A percentile compares a stretch with the other conserved stretches of the same genome.
phyloP scores from a whole-genome alignment of 2,797 vertebrate species.

The Argentina silus region DNA sequence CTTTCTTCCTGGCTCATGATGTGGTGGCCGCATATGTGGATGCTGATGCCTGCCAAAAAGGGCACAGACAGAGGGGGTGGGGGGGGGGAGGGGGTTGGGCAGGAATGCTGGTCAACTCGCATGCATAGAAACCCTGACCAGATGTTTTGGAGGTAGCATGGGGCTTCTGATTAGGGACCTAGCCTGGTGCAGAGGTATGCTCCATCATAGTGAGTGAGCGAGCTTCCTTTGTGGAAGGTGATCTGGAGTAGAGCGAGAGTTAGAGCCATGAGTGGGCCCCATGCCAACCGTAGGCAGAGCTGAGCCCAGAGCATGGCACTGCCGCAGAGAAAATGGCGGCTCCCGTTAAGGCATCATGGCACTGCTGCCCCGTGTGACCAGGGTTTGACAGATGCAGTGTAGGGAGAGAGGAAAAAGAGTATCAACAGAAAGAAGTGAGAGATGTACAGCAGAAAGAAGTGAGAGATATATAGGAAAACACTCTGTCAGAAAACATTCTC shows the following conservation, averaged over 20 bases:
- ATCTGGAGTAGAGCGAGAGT: slow-evolving; percentile 68
- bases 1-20: slow-evolving; percentile 70
- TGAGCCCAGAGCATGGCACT: slow-evolving; percentile 71
- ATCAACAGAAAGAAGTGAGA: slow-evolving; percentile 35
- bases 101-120: slow-evolving; percentile 55
- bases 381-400: slow-evolving; percentile 54
- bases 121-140: slow-evolving; percentile 65
- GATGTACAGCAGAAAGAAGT: slow-evolving; percentile 29
- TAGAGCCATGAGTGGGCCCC: slow-evolving; percentile 68
- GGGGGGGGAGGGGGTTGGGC: slow-evolving; percentile 47
- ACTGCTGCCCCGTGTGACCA: slow-evolving; percentile 54
- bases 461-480: slow-evolving; percentile 27
- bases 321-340: slow-evolving; percentile 76
- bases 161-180: slow-evolving; percentile 27
- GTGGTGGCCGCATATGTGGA: slow-evolving; percentile 71
- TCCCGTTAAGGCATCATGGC: slow-evolving; percentile 57
- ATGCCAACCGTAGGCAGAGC: slow-evolving; percentile 76
- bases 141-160: slow-evolving; percentile 59
- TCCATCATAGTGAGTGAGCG: slow-evolving; percentile 10
- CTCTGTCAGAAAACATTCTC: neutral
- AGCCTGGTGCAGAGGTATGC: slow-evolving; percentile 37
- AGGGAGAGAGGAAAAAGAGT: slow-evolving; percentile 19
- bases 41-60: slow-evolving; percentile 69
- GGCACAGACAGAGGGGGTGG: slow-evolving; percentile 68
- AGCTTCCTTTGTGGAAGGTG: slow-evolving; percentile 68